Percentiles rank a stretch among this genome's conserved stretches.
These are phyloP conservation scores for Oenanthe oenanthe DNA, from an alignment of 2,113 vertebrate genomes.

Conservation along the genomic window DNA sequence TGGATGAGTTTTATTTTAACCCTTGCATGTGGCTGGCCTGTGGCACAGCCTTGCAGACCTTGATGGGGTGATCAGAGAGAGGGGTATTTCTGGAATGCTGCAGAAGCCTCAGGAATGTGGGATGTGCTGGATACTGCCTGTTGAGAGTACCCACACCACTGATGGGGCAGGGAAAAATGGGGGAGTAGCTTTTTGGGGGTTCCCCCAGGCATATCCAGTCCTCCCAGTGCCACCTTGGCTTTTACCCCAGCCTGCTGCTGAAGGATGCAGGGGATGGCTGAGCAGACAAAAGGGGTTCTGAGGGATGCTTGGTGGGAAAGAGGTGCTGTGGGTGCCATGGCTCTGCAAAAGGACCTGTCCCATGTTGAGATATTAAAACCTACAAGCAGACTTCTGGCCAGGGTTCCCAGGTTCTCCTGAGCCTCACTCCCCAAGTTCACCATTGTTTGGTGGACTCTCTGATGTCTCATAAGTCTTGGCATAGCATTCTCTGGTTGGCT, in stretches of 20 bases:
- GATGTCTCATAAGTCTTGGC: neutral
- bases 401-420: neutral
- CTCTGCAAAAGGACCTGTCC: neutral
- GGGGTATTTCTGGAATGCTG: neutral
- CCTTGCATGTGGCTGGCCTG: neutral
- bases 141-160: neutral
- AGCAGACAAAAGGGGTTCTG: neutral
- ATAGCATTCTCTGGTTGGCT: neutral
- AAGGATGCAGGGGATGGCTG: neutral
- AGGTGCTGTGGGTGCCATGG: neutral
- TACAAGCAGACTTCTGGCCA: fast-evolving
- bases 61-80: fast-evolving
- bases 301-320: neutral
- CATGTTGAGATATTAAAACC: neutral
- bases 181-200: neutral
- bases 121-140: neutral
- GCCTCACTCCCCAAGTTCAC: neutral
- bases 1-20: constrained; percentile 37
- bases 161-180: neutral
- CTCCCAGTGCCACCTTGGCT: neutral
- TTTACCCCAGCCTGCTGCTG: neutral
- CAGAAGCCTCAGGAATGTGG: neutral
- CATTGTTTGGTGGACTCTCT: neutral
- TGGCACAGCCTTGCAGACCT: neutral
- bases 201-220: neutral